A percentile compares a stretch with the other conserved stretches of the same genome.
These are phyloP conservation scores for Gasterosteus aculeatus DNA, from an alignment of 2,113 vertebrate species.

Conservation along the genomic window DNA sequence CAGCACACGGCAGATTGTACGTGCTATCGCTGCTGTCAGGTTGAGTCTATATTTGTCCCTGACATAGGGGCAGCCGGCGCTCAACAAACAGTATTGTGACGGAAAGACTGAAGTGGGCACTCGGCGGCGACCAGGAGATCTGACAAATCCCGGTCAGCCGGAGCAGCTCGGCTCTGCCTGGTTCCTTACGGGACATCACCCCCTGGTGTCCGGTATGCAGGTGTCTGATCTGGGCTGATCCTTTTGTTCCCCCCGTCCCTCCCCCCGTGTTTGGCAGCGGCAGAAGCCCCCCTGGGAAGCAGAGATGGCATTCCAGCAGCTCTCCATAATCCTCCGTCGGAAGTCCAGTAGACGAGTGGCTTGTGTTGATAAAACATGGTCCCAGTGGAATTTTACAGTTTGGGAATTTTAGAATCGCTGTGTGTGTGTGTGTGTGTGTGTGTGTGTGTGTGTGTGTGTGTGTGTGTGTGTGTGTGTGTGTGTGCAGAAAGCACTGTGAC, in stretches of 20 bases:
- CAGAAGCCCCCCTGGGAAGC: constrained; percentile 73
- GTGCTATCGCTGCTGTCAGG: constrained; percentile 75
- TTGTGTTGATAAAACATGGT: constrained; percentile 75
- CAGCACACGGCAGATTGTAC: constrained; percentile 77
- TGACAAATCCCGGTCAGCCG: constrained; percentile 47
- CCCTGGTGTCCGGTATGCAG: constrained; percentile 80
- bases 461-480: background rate
- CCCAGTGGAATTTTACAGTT: constrained; percentile 75
- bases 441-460: constrained; percentile 27
- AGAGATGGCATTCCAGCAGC: constrained; percentile 76
- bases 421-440: too few relatives aligned
- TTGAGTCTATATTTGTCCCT: constrained; percentile 75
- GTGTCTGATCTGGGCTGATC: constrained; percentile 75
- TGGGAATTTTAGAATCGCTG: constrained; percentile 58
- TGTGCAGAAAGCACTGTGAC: background rate
- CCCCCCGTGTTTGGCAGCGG: constrained; percentile 69
- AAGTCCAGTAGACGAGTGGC: constrained; percentile 77
- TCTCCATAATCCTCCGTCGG: constrained; percentile 77
- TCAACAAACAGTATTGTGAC: constrained; percentile 49
- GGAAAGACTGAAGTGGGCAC: constrained; percentile 37
- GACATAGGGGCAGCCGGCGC: constrained; percentile 47
- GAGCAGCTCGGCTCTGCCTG: constrained; percentile 21
- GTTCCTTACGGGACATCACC: constrained; percentile 71
- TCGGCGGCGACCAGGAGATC: constrained; percentile 49
- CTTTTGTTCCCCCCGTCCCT: constrained; percentile 67